Evolutionary conservation across 2,113 vertebrate genomes (phyloP).

Genomic region (Ctenomys sociabilis): DNA sequence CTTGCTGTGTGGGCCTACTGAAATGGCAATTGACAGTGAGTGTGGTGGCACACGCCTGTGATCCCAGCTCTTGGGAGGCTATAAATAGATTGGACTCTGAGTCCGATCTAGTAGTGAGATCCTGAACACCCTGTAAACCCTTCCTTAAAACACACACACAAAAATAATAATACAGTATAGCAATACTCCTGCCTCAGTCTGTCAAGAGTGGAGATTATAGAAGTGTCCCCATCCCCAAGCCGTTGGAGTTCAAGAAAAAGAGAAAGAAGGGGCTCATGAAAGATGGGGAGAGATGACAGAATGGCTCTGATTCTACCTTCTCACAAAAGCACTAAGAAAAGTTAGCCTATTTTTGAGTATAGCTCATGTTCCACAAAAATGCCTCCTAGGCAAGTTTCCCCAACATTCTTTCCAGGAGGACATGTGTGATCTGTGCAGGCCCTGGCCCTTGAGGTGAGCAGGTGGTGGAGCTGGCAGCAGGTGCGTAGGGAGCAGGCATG

Average conservation of each 20-base stretch:
- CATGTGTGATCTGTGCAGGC: rapidly evolving
- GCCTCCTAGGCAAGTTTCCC: not conserved
- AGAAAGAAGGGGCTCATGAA: not conserved
- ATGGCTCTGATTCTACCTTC: not conserved
- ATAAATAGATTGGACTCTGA: too few species aligned
- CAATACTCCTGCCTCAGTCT: not conserved
- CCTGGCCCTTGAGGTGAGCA: too few species aligned
- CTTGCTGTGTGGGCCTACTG: too few species aligned
- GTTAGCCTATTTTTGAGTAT: not conserved
- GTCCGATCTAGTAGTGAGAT: too few species aligned
- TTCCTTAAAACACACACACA: too few species aligned
- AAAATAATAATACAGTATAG: not conserved
- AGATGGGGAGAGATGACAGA: not conserved
- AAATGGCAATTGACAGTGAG: too few species aligned
- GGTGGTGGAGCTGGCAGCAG: not conserved
- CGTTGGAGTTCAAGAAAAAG: not conserved
- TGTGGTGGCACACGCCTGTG: too few species aligned
- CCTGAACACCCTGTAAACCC: too few species aligned
- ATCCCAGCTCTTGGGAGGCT: too few species aligned
- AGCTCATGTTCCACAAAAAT: not conserved
- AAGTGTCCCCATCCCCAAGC: not conserved
- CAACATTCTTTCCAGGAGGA: constrained; percentile 13
- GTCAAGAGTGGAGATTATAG: not conserved
- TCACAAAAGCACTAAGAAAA: not conserved
- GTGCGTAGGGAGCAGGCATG: too few species aligned